Evolutionary conservation across 2,113 vertebrate species (phyloP), one percentile per base, ranked within the genome.

Genomic region (Psittacula cyanocephala): DNA sequence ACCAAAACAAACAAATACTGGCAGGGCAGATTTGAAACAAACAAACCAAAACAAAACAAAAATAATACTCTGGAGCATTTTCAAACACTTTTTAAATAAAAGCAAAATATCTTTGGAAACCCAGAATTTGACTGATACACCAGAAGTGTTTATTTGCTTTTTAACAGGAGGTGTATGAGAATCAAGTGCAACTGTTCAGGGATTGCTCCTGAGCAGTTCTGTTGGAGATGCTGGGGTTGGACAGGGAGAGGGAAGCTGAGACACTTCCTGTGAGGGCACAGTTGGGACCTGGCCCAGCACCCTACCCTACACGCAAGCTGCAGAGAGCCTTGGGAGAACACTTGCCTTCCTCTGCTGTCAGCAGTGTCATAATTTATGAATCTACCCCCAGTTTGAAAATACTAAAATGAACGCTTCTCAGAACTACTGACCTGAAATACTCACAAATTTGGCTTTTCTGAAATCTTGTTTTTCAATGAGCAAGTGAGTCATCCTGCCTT

Each of bases 241-340:
- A 39, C 1, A 1, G 11, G 68, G 19, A 71, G n/a, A 65, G 15
- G 15, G 6, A 29, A 31, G 18, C 6, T 0, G 1, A 50, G 47
- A 63, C 10, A 31, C 65, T 72, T 35, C 29, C 14, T 31, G 19
- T 1, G 0, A 22, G 37, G 18, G 13, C 29, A 65, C 39, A 35
- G 53, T 35, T 27, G 53, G 33, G 33, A 35, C 37, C 24, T 43
- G 46, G 28, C 35, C 28, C 28, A 8, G 27, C 35, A 39, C 11
- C 16, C 17, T 49, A 72, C 31, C 39, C 57, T 25, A 33, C 0
- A 0, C 28, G 62, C 62, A 33, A 75, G 49, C 29, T 4, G 3
- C 7, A 0, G 43, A 68, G 50, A 43, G 31, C 31, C 46, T 27
- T 29, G 17, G n/a, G 46, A 85, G 39, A 60, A n/a, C 14, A 11